Evolutionary conservation across 2,888 invertebrate genomes (phyloP), one percentile per base, ranked within the genome.

Genomic region (Orchestes rusci): DNA sequence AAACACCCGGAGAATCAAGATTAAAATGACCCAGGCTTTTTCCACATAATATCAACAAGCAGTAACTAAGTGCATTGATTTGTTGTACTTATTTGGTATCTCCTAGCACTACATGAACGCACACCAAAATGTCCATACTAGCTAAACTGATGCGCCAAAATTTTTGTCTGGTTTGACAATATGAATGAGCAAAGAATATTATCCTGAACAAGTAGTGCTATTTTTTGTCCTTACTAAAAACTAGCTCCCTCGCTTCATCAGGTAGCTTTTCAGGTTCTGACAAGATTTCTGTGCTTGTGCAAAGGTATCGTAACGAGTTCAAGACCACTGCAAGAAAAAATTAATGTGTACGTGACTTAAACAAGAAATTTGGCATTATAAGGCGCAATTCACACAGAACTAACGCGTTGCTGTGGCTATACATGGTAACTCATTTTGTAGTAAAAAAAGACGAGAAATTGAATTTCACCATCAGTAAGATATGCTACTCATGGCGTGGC

Each of bases 201-300:
- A 4, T 23, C 13, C 17, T 18, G 29, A 31, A 30, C 12, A 30
- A n/a, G 4, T 13, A 2, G 31, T 39, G 42, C 30, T 43, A 46
- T 46, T 46, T 46, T 38, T 43, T 48, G 16, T 48, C 44, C 19
- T 39, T 39, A 19, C 32, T 48, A 38, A 59, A 46, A 30, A 84
- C 82, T 16, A 91, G 87, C 60, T 82, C 79, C 41, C 82, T 76
- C 15, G 91, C 92, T 74, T 96, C 94, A 47, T 93, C 90, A 7
- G 91, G 88, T 59, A 96, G 74, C 44, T 82, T 80, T 63, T 83
- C 82, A 8, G 95, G 95, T 64, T 88, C 85, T 32, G 90, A 82
- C 58, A 96, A 74, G 60, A 96, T 91, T 62, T 93, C 93, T 35
- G 96, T 96, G 52, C 84, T 84, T 57, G 90, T 94, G 68, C 92